Base-by-base conservation (phyloP, 2,797 vertebrate genomes). In the Micropoecilia bifurca region DNA sequence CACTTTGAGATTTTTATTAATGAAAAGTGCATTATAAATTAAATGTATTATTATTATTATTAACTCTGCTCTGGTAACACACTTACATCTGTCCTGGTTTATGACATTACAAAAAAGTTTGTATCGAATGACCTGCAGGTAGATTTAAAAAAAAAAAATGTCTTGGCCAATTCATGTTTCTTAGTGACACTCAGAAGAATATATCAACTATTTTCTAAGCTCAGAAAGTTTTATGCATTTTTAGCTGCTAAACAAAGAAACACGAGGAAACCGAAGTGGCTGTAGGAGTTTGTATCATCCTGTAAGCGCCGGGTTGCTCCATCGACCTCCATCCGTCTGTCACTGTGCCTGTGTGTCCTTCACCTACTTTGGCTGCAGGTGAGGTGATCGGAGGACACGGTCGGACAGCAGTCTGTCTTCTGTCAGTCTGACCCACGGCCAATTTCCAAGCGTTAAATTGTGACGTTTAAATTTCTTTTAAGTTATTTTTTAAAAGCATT, bases 31-130 rank as follows among this genome's bases (percentile, higher is more conserved):
- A n/a, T n/a, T n/a, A n/a, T n/a, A n/a, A n/a, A n/a, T n/a, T n/a
- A n/a, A n/a, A n/a, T n/a, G n/a, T n/a, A n/a, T n/a, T n/a, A n/a
- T n/a, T n/a, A n/a, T n/a, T n/a, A n/a, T n/a, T n/a, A n/a, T n/a
- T n/a, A n/a, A 2, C 73, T 66, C 68, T 85, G 59, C 71, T 53
- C 66, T 73, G 36, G 20, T 36, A 16, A 25, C 74, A 71, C 9
- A 71, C 20, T 68, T 68, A 12, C 3, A 63, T 68, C 22, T 68
- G 36, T 39, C 39, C 63, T 41, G 39, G 36, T 68, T 43, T 68
- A 13, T 41, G 36, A 41, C 63, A 25, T 10, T 25, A 41, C 63
- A 68, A 25, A 68, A 68, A 41, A 13, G 8, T 22, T 25, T 41
- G 20, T 41, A 22, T 68, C 18, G 9, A 68, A 12, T 12, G 63